Percentiles rank a stretch among this genome's conserved stretches.
These are phyloP conservation scores for Calvadosia cruxmelitensis DNA, from an alignment of 30 jellyfish, hydroid and myxozoan genomes.

Conservation along the genomic window DNA sequence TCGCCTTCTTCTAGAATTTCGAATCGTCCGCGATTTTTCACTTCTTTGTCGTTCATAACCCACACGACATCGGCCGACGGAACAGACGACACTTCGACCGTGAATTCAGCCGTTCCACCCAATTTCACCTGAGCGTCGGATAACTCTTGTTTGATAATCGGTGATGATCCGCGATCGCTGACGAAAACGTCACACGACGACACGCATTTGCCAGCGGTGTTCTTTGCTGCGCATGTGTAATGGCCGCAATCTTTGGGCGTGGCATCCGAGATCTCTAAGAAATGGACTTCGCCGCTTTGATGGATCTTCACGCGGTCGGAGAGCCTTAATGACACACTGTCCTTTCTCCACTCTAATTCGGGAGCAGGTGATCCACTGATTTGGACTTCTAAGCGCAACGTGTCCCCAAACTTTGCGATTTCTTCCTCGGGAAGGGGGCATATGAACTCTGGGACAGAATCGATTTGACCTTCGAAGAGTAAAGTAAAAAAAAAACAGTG, in stretches of 20 bases:
- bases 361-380: conserved; percentile 67
- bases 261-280: neutral
- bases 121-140: conserved; percentile 4
- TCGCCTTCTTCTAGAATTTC: conserved; percentile 20
- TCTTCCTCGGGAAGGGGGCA: conserved; percentile 38
- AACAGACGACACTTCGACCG: conserved; percentile 23
- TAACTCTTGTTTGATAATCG: conserved; percentile 2
- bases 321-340: conserved; percentile 10
- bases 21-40: conserved; percentile 17
- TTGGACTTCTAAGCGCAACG: conserved; percentile 23
- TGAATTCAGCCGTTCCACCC: conserved; percentile 22
- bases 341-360: conserved; percentile 50
- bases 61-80: conserved; percentile 47
- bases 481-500: no score
- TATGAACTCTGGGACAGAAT: no score
- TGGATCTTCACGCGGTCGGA: conserved; percentile 15
- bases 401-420: conserved; percentile 30
- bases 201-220: conserved; percentile 4
- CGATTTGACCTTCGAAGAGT: no score
- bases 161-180: conserved; percentile 1
- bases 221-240: conserved; percentile 9
- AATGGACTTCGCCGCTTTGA: neutral
- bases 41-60: conserved; percentile 18
- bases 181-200: conserved; percentile 12
- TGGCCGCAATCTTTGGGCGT: conserved; percentile 26